A percentile compares a stretch with the other conserved stretches of the same genome.
These are phyloP conservation scores for Malthinus seriepunctatus DNA, from an alignment of 2,888 invertebrate species.

Conservation along the genomic window DNA sequence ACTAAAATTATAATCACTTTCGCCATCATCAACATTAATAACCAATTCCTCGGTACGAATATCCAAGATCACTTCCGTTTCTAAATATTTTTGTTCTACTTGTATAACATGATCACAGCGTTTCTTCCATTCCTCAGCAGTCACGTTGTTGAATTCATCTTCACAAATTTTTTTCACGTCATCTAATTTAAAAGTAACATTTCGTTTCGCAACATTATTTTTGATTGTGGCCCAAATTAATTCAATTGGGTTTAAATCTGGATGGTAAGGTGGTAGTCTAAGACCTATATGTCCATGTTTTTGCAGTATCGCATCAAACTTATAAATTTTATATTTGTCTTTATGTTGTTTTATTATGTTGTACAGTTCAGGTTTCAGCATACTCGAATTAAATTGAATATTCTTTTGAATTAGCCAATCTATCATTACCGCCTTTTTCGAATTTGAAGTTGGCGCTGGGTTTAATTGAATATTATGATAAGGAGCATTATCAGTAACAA, in stretches of 20 bases:
- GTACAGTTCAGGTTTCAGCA: neutral
- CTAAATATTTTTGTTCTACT: slow-evolving; percentile 3
- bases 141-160: slow-evolving; percentile 22
- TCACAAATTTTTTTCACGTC: slow-evolving; percentile 21
- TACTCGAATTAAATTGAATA: neutral
- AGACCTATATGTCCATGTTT: slow-evolving; percentile 33
- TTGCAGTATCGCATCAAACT: slow-evolving; percentile 8
- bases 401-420: neutral
- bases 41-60: neutral
- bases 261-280: slow-evolving; percentile 34
- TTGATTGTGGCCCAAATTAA: slow-evolving; percentile 37
- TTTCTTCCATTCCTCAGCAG: slow-evolving; percentile 18
- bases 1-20: neutral
- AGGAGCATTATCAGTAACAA: neutral
- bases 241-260: slow-evolving; percentile 41
- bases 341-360: neutral
- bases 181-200: slow-evolving; percentile 30
- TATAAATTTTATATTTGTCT: neutral
- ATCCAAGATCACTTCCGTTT: neutral
- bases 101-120: slow-evolving; percentile 18
- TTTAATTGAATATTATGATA: slow-evolving; percentile 4
- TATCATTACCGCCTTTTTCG: neutral
- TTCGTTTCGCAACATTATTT: slow-evolving; percentile 29
- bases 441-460: neutral
- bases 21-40: neutral